A percentile compares a stretch with the other conserved stretches of the same genome.
Conservation (phyloP, 2,888 invertebrate genomes). For the Fragum whitleyi region DNA sequence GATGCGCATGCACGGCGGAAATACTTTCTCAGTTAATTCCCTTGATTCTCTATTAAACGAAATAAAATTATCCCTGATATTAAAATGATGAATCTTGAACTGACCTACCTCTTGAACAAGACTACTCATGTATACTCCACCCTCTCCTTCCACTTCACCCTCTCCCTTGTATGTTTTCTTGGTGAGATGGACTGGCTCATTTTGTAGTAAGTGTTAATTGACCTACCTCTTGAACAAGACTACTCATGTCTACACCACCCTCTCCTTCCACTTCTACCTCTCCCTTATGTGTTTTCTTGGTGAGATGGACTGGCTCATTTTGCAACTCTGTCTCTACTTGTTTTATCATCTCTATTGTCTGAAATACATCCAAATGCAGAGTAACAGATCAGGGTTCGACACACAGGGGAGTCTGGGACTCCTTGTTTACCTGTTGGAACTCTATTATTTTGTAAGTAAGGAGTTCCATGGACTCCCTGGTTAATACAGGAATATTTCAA, state of each 20-base stretch:
- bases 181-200: conserved; percentile 75
- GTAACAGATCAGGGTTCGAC: too few species aligned
- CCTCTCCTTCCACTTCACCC: conserved; percentile 86
- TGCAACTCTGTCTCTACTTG: conserved; percentile 81
- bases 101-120: conserved; percentile 65
- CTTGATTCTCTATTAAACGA: too few species aligned
- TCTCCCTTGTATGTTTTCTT: conserved; percentile 97
- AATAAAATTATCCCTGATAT: too few species aligned
- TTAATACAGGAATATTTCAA: too few species aligned
- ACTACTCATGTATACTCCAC: conserved; percentile 83
- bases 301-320: conserved; percentile 75
- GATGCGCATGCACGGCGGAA: too few species aligned
- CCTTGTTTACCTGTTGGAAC: too few species aligned
- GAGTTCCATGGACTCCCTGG: too few species aligned
- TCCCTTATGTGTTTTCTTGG: conserved; percentile 96
- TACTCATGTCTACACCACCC: conserved; percentile 84
- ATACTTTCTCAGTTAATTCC: too few species aligned
- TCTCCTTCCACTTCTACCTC: conserved; percentile 87
- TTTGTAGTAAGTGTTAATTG: too few species aligned
- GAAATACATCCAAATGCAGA: conserved; percentile 16
- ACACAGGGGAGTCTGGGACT: too few species aligned
- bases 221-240: conserved; percentile 66
- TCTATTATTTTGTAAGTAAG: too few species aligned
- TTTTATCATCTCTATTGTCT: conserved; percentile 84
- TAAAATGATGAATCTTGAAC: too few species aligned